Conservation (phyloP, 92 coral and sea anemone species). For the Chrysogorgia sp. region DNA sequence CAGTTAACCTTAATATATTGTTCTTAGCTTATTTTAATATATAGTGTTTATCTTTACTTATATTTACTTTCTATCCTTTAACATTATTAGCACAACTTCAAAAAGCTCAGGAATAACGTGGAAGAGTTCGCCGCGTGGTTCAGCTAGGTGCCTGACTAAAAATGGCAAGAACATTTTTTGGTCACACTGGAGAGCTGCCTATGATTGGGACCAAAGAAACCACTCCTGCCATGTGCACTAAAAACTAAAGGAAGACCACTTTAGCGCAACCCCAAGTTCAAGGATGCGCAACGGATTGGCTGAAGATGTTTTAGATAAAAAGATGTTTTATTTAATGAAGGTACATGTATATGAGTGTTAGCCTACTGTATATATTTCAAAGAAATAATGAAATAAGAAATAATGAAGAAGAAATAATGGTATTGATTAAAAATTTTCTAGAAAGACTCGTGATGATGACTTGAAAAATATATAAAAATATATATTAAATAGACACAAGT, state of each 20-base stretch:
- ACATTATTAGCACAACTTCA: constrained; percentile 53
- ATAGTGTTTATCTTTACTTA: no score
- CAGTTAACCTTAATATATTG: no score
- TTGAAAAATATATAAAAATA: neutral
- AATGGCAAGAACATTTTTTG: constrained; percentile 53
- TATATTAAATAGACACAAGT: no score
- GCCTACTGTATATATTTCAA: neutral
- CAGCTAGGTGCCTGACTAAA: constrained; percentile 40
- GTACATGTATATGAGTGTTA: constrained; percentile 12
- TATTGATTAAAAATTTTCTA: neutral
- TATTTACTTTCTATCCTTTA: no score
- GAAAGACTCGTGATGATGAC: neutral
- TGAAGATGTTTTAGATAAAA: constrained; percentile 50
- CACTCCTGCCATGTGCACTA: constrained; percentile 60
- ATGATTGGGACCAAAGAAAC: constrained; percentile 61
- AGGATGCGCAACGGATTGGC: constrained; percentile 63
- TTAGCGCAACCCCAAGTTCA: constrained; percentile 56
- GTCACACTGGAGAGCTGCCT: constrained; percentile 60
- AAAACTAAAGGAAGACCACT: constrained; percentile 39
- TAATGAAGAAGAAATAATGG: neutral
- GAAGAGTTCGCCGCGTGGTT: constrained; percentile 50
- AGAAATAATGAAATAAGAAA: neutral
- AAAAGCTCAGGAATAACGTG: constrained; percentile 60
- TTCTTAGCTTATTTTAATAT: no score
- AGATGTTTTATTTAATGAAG: constrained; percentile 64